These are phyloP conservation scores for Diacarnus erythraeanus DNA, from an alignment of 37 sponge, comb jelly and placozoan genomes.

Conservation along the genomic window DNA sequence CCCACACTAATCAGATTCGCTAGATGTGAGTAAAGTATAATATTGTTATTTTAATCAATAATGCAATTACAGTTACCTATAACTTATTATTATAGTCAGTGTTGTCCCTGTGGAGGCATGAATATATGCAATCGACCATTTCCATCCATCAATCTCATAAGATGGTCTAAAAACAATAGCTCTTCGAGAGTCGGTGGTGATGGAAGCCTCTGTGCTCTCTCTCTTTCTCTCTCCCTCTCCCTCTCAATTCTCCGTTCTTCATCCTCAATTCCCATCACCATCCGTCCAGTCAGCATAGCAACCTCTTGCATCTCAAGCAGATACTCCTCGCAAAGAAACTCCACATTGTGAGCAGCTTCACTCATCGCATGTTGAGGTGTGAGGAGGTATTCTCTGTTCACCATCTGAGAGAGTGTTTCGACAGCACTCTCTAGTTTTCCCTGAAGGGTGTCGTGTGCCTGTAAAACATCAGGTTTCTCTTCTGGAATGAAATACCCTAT, in stretches of 20 bases:
- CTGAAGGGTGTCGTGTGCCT: constrained; percentile 52
- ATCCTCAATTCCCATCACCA: not conserved
- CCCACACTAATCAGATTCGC: no score
- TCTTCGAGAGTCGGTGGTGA: not conserved
- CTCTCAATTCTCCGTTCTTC: not conserved
- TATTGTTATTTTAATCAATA: no score
- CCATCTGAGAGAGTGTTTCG: constrained; percentile 75
- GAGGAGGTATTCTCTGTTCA: constrained; percentile 67
- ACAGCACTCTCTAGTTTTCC: constrained; percentile 72
- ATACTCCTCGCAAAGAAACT: constrained; percentile 34
- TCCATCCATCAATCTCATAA: not conserved
- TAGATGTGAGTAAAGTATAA: no score
- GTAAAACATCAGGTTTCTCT: not conserved
- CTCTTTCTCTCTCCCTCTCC: not conserved
- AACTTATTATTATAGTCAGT: no score
- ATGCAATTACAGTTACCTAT: no score
- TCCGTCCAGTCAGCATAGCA: constrained; percentile 3
- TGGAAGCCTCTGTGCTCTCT: not conserved
- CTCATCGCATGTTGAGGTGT: constrained; percentile 66
- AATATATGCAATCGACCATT: constrained; percentile 1
- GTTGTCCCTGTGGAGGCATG: not conserved
- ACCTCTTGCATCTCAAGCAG: constrained; percentile 36
- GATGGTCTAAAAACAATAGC: not conserved
- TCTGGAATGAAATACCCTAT: constrained; percentile 62
- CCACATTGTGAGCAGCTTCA: constrained; percentile 45